These are phyloP conservation scores for Nebria brevicollis DNA, from an alignment of 2,888 invertebrate genomes.

Conservation along the genomic window DNA sequence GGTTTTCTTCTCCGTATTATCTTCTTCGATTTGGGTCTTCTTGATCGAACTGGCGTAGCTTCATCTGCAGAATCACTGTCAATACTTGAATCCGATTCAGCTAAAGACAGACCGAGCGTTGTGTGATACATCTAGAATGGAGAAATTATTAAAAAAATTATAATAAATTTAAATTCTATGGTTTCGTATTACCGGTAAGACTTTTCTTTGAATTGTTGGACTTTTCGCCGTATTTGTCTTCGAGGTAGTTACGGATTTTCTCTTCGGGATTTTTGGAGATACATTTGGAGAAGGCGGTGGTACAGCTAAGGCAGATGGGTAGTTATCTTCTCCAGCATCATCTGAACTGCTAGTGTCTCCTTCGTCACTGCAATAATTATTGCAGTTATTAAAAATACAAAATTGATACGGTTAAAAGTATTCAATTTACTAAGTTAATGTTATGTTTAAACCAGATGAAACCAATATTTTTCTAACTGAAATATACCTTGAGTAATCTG, in stretches of 20 bases:
- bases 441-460: too few species aligned
- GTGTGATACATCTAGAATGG: constrained; percentile 67
- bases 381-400: neutral
- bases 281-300: constrained; percentile 77
- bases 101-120: constrained; percentile 65
- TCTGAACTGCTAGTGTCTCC: constrained; percentile 80
- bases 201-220: constrained; percentile 65
- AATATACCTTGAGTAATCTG: constrained; percentile 86
- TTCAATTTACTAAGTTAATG: too few species aligned
- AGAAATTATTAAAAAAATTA: neutral
- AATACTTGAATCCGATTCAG: constrained; percentile 51
- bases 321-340: constrained; percentile 65
- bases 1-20: constrained; percentile 31
- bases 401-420: too few species aligned
- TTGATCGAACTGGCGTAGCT: neutral
- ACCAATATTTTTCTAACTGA: too few species aligned
- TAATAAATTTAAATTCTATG: neutral
- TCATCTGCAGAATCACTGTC: constrained; percentile 46
- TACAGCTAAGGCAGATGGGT: constrained; percentile 64
- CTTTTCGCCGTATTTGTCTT: constrained; percentile 56
- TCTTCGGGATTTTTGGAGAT: constrained; percentile 51
- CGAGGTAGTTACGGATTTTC: constrained; percentile 55
- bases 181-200: constrained; percentile 65
- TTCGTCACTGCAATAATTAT: constrained; percentile 72
- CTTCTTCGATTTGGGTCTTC: constrained; percentile 25